A percentile compares a stretch with the other conserved stretches of the same genome.
phyloP scores from a whole-genome alignment of 1,140 invertebrate species.

The Calephelis virginiensis region DNA sequence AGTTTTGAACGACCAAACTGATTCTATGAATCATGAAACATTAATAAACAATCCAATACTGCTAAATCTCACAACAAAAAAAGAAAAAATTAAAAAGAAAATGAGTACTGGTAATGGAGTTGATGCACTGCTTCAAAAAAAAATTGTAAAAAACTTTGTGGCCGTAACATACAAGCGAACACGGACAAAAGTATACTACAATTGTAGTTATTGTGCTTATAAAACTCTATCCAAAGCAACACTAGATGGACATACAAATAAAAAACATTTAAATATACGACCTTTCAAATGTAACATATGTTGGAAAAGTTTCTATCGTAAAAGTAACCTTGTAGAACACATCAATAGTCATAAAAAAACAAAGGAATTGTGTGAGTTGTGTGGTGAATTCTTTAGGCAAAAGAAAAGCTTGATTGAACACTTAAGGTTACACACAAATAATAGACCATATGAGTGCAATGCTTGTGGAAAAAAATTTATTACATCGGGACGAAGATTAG shows the following conservation, averaged over 20 bases:
- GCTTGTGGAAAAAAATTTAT: slow-evolving; percentile 49
- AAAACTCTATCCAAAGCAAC: slow-evolving; percentile 45
- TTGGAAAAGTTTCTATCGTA: slow-evolving; percentile 55
- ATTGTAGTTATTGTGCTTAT: slow-evolving; percentile 46
- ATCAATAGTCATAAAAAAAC: slow-evolving; percentile 37
- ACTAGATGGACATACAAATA: slow-evolving; percentile 54
- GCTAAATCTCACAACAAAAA: not conserved
- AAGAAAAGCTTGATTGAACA: slow-evolving; percentile 52
- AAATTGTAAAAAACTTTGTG: not conserved
- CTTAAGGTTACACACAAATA: slow-evolving; percentile 46
- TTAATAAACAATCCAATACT: not conserved
- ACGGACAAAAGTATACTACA: slow-evolving; percentile 32
- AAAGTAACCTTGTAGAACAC: slow-evolving; percentile 54
- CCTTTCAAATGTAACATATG: slow-evolving; percentile 48
- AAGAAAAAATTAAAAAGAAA: not conserved
- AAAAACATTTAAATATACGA: slow-evolving; percentile 45
- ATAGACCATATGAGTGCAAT: slow-evolving; percentile 50
- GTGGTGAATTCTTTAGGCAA: slow-evolving; percentile 46
- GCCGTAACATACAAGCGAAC: slow-evolving; percentile 28
- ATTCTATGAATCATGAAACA: not conserved
- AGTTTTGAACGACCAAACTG: not conserved
- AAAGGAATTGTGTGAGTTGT: slow-evolving; percentile 51
- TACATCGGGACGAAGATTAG: slow-evolving; percentile 48
- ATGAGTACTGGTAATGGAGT: not conserved
- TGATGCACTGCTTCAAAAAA: not conserved